Evolutionary conservation across 2,888 invertebrate genomes (phyloP).

Genomic region (Cantharis nigra): DNA sequence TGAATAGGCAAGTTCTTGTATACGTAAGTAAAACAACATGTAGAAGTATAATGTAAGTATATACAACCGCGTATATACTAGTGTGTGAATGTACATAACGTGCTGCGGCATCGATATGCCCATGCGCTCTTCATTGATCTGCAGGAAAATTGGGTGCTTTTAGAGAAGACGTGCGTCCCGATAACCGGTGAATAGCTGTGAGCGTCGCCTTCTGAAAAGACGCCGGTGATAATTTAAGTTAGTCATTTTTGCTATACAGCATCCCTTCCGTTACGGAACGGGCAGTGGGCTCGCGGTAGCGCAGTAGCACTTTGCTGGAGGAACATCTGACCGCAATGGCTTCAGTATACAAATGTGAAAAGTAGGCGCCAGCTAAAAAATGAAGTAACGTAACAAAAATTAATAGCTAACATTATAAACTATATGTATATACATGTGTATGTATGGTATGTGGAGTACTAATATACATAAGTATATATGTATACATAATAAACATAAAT

Average conservation of each 20-base stretch:
- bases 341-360: slow-evolving; percentile 55
- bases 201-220: slow-evolving; percentile 4
- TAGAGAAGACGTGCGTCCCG: slow-evolving; percentile 46
- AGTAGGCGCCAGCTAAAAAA: slow-evolving; percentile 54
- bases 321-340: slow-evolving; percentile 50
- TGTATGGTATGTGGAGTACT: slow-evolving; percentile 43
- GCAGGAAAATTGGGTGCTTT: slow-evolving; percentile 41
- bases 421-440: slow-evolving; percentile 55
- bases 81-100: slow-evolving; percentile 21
- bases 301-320: slow-evolving; percentile 51
- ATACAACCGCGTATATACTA: not conserved
- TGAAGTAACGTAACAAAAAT: slow-evolving; percentile 52
- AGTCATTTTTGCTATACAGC: slow-evolving; percentile 46
- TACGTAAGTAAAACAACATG: slow-evolving; percentile 1
- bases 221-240: slow-evolving; percentile 36
- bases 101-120: slow-evolving; percentile 52
- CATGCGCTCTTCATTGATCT: slow-evolving; percentile 56
- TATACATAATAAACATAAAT: slow-evolving; percentile 45
- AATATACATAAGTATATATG: slow-evolving; percentile 50
- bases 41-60: slow-evolving; percentile 1
- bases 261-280: slow-evolving; percentile 45
- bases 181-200: slow-evolving; percentile 17
- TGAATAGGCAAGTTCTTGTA: not conserved
- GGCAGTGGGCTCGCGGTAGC: slow-evolving; percentile 53
- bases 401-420: slow-evolving; percentile 46